Percentiles rank a stretch among this genome's conserved stretches.
Evolutionary conservation across 1,140 invertebrate genomes (phyloP).

Genomic region (Acyrthosiphon pisum): DNA sequence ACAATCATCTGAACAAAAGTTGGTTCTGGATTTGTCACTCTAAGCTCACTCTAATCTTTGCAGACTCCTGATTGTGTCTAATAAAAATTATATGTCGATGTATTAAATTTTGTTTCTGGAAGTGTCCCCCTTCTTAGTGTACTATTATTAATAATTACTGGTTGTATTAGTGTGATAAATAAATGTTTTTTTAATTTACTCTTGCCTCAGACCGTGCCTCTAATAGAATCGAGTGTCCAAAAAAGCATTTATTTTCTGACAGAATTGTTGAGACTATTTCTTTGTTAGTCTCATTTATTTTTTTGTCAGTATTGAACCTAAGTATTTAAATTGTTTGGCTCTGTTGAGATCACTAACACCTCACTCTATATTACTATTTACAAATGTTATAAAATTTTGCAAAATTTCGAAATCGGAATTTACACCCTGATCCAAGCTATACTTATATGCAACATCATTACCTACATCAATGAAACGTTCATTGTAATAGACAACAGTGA

Average conservation of each 20-base stretch:
- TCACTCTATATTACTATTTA: neutral
- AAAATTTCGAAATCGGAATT: neutral
- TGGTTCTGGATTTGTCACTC: neutral
- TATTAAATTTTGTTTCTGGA: too few species aligned
- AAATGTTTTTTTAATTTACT: neutral
- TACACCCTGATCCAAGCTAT: neutral
- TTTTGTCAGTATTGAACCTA: too few species aligned
- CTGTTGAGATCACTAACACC: too few species aligned
- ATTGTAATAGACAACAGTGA: neutral
- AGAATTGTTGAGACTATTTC: too few species aligned
- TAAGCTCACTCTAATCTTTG: too few species aligned
- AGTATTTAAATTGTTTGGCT: too few species aligned
- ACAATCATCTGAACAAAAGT: too few species aligned
- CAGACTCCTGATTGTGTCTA: too few species aligned
- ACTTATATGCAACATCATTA: neutral
- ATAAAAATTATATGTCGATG: too few species aligned
- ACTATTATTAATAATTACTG: neutral
- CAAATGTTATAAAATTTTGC: neutral
- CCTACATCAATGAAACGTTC: neutral
- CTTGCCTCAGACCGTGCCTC: neutral
- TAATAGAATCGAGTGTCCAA: too few species aligned
- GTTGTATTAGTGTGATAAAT: neutral
- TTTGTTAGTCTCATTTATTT: too few species aligned
- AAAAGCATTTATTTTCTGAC: too few species aligned
- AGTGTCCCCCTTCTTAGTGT: neutral